phyloP scores from a whole-genome alignment of 2,113 vertebrate species.

The Rousettus leschenaultii region DNA sequence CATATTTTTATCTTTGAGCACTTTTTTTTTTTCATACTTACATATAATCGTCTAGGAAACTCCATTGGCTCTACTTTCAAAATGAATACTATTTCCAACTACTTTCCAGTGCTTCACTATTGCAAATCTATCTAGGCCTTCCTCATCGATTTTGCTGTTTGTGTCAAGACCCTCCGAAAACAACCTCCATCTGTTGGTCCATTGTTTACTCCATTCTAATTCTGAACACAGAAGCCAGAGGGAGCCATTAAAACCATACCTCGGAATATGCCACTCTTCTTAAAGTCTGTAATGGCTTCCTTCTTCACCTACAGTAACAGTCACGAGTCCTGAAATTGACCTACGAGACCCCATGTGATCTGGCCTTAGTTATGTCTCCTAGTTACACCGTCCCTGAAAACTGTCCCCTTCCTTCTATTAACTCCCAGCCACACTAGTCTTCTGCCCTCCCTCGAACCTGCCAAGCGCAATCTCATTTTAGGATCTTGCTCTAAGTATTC shows the following conservation, averaged over 20 bases:
- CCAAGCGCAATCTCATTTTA: neutral
- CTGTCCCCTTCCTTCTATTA: neutral
- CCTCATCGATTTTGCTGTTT: neutral
- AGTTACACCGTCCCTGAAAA: neutral
- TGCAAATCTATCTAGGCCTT: neutral
- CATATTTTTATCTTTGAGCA: neutral
- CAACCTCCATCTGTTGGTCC: too few relatives aligned
- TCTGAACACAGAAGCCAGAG: neutral
- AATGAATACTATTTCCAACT: neutral
- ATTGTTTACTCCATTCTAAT: neutral
- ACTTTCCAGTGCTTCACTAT: neutral
- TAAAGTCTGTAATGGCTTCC: neutral
- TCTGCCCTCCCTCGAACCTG: neutral
- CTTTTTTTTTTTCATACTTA: neutral
- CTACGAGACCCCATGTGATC: neutral
- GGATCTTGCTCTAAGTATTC: neutral
- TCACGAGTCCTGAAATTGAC: neutral
- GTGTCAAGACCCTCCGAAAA: neutral
- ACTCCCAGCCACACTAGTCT: neutral
- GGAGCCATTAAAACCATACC: neutral
- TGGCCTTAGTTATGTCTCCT: neutral
- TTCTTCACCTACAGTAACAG: neutral
- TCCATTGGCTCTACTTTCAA: neutral
- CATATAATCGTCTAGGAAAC: neutral
- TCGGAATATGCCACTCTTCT: neutral